Base-by-base conservation (phyloP, 2,113 vertebrate species). In the Misgurnus anguillicaudatus region DNA sequence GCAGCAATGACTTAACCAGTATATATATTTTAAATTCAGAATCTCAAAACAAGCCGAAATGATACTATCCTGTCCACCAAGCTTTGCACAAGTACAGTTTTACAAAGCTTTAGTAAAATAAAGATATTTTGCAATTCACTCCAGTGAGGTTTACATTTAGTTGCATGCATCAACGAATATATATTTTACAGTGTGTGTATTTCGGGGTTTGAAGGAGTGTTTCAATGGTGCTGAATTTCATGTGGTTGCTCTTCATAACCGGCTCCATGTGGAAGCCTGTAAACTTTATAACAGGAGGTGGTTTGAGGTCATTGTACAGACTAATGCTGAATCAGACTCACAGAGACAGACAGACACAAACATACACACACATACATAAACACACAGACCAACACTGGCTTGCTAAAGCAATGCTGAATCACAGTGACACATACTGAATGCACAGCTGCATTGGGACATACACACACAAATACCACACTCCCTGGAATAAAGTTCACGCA, bases 371-470 rank as follows among this genome's bases (percentile, higher is more conserved):
- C 61, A 65, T 24, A 70, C 58, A 74, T 16, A 78, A 64, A 69
- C 65, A 76, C 65, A 74, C 76, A 78, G 53, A 82, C 38, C 42
- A 16, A 71, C 76, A 6, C 70, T 72, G 70, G 11, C 70, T 72
- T 36, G 42, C 53, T 72, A 60, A 58, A 72, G 70, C 77, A 71
- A 39, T 87, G 87, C 83, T 89, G 84, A 88, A 88, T 89, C 86
- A 88, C 79, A 80, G 79, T 62, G 41, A 67, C 60, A 77, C 67
- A 75, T 19, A 58, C 75, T 81, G 55, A 63, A 39, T 77, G 38
- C 74, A 71, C 82, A 83, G 64, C 77, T 58, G 72, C 19, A 13
- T 7, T 64, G 74, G 62, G 73, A 17, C 45, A 63, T 39, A 9
- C 19, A 16, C 45, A 42, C 66, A 19, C 72, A 73, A 58, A 21